A percentile compares a stretch with the other conserved stretches of the same genome.
phyloP scores from a whole-genome alignment of 1,140 invertebrate species.

The Pectinophora gossypiella region DNA sequence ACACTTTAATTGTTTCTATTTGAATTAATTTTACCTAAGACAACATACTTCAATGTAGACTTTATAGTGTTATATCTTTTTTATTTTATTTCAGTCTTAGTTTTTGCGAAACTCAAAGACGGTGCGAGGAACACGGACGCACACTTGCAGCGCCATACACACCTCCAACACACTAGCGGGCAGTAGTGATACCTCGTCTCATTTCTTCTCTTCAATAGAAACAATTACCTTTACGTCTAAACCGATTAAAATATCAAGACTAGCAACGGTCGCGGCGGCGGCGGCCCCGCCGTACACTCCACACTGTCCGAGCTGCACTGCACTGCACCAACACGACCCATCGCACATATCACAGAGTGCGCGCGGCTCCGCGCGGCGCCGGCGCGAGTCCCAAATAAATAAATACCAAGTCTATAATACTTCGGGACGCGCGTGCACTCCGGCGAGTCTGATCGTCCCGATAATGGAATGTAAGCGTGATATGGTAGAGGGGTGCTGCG shows the following conservation, averaged over 20 bases:
- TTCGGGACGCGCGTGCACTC: constrained; percentile 52
- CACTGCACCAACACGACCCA: not conserved
- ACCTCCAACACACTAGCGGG: constrained; percentile 17
- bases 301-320: not conserved
- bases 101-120: constrained; percentile 63
- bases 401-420: constrained; percentile 73
- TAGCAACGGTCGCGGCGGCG: constrained; percentile 28
- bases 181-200: constrained; percentile 14
- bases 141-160: constrained; percentile 17
- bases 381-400: constrained; percentile 59
- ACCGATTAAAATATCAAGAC: constrained; percentile 19
- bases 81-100: constrained; percentile 73
- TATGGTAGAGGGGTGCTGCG: constrained; percentile 40
- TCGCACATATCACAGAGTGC: constrained; percentile 11
- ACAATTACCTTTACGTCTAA: constrained; percentile 20
- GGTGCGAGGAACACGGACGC: constrained; percentile 61
- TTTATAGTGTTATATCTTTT: constrained; percentile 66
- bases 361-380: constrained; percentile 10
- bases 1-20: constrained; percentile 71
- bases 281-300: constrained; percentile 15
- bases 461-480: constrained; percentile 71
- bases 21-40: constrained; percentile 74
- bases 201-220: constrained; percentile 15
- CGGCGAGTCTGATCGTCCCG: constrained; percentile 58
- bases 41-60: constrained; percentile 69